Evolutionary conservation across 1,140 invertebrate genomes (phyloP).

Genomic region (Neotoxoptera formosana): DNA sequence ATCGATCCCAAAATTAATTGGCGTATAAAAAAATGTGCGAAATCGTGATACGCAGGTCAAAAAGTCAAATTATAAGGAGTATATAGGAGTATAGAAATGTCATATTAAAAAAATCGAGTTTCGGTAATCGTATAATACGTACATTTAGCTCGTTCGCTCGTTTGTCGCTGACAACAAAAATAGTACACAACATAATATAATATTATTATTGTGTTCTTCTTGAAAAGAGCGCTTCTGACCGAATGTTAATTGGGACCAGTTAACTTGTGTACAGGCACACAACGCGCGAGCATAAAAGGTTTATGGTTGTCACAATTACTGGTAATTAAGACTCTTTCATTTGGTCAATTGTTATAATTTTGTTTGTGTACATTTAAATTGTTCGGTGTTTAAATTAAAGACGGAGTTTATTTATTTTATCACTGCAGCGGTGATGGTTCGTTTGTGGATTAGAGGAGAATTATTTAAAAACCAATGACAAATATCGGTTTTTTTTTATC

Average conservation of each 20-base stretch:
- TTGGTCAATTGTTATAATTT: slow-evolving; percentile 10
- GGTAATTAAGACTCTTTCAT: slow-evolving; percentile 29
- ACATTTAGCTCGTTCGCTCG: background rate
- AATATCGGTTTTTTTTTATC: background rate
- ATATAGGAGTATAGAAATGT: background rate
- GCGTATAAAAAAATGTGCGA: background rate
- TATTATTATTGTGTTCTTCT: background rate
- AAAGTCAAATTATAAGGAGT: too few species aligned
- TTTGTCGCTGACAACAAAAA: background rate
- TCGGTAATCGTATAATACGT: background rate
- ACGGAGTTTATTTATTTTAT: slow-evolving; percentile 1
- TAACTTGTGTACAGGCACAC: background rate
- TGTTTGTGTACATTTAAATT: slow-evolving; percentile 19
- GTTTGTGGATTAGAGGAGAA: background rate
- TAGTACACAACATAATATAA: background rate
- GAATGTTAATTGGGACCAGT: slow-evolving; percentile 26
- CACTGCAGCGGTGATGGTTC: background rate
- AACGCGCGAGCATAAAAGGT: background rate
- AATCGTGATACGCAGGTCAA: background rate
- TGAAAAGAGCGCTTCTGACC: background rate
- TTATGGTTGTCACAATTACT: slow-evolving; percentile 6
- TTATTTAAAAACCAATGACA: background rate
- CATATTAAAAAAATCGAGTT: background rate
- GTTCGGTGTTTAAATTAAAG: background rate
- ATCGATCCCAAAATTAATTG: too few species aligned